Evolutionary conservation across 1,140 invertebrate species (phyloP), one percentile per base, ranked within the genome.

Genomic region (Lasaia peninsularis): DNA sequence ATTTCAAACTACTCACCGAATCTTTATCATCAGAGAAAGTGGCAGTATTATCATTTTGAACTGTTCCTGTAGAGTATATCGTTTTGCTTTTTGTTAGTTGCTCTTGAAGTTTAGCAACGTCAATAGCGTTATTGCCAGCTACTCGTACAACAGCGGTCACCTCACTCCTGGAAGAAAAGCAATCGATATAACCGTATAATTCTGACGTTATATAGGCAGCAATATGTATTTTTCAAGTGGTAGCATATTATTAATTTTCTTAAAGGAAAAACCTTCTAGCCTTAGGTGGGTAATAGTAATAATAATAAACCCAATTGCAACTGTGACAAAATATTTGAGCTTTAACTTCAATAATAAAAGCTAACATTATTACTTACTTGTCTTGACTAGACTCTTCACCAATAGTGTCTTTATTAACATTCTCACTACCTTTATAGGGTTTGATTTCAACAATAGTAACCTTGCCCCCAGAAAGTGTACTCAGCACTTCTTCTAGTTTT

Each of bases 111-210:
- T 92, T 91, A 33, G 92, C 92, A 11, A 95, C 90, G 67, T 95
- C 93, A 5, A 94, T 92, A 31, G 94, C 90, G 0, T 92, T 90
- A 52, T 92, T 92, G 56, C 93, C 92, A 58, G 93, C 91, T 66
- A 93, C 93, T 0, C 93, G 91, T 1, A 96, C 92, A 2, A 93
- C 92, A 5, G 95, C 95, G 5, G 93, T 92, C 0, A 96, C 94
- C 37, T 95, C 92, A 77, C 94, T 96, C 71, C 94, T 95, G 66
- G 20, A 91, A 88, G 49, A 33, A 58, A 24, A 21, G 0, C 0
- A 28, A 28, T 28, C n/a, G n/a, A n/a, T n/a, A n/a, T n/a, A n/a
- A n/a, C n/a, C n/a, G n/a, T n/a, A n/a, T n/a, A n/a, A n/a, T n/a
- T n/a, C n/a, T n/a, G n/a, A n/a, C n/a, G n/a, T n/a, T n/a, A n/a